Evolutionary conservation across 2,888 invertebrate species (phyloP), one percentile per base, ranked within the genome.

Genomic region (Heliconius aoede): DNA sequence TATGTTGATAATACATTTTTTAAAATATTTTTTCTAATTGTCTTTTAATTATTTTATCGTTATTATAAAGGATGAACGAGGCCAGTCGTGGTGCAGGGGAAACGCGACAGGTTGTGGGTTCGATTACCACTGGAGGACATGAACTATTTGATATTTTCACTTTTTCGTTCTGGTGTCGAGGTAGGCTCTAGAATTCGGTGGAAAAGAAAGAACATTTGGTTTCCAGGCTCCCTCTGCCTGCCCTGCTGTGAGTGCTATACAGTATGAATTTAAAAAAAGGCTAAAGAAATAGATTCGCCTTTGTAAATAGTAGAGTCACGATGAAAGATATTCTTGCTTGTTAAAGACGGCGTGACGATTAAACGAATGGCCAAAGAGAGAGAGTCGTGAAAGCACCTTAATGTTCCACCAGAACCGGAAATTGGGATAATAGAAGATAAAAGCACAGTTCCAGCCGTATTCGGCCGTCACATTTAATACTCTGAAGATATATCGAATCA

Each of bases 401-500:
- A 72, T 72, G 58, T 60, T 40, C 58, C 60, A 21, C 21, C 60
- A 40, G 36, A 26, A 26, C 46, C 58, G 72, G 72, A 72, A 72
- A 60, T 72, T 58, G 36, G 60, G 26, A 36, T 72, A 72, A 72
- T 72, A 58, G 40, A 21, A 72, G 72, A 61, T 72, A 72, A 61
- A 72, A 40, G 60, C 24, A 69, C 69, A 55, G 69, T 55, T 69
- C 30, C 55, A 51, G 69, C 51, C 74, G 61, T 69, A 74, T 62
- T 69, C 58, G 74, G 64, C 62, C 32, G 26, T 72, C 55, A 75
- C 62, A n/a, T 71, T 64, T 65, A 64, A 71, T 75, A 46, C 60
- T 24, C 11, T 8, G 55, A 68, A 67, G 74, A 69, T 74, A 76
- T 65, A 72, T 71, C 64, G 67, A 65, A 79, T 79, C 76, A 80